A percentile compares a stretch with the other conserved stretches of the same genome.
Evolutionary conservation across 1,140 invertebrate genomes (phyloP).

Genomic region (Drosophila takahashii): DNA sequence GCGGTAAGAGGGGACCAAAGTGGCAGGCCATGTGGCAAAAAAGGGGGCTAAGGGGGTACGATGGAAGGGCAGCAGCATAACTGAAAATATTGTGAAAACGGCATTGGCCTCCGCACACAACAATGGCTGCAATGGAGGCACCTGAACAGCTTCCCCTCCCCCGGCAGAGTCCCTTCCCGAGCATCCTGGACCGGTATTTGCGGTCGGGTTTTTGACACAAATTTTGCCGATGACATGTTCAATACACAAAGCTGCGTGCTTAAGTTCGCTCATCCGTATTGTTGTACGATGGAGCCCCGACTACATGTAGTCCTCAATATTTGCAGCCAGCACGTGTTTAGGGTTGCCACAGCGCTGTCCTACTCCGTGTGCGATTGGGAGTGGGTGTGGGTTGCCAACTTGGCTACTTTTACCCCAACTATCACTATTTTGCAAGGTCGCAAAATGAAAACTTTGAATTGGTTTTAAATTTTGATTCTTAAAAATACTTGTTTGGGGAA

Average conservation of each 20-base stretch:
- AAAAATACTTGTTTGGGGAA: too few species aligned
- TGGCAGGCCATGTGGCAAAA: conserved; percentile 45
- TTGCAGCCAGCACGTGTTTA: conserved; percentile 70
- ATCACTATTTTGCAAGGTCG: too few species aligned
- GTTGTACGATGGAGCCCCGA: conserved; percentile 51
- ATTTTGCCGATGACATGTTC: conserved; percentile 79
- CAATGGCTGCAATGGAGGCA: conserved; percentile 46
- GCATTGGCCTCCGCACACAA: conserved; percentile 59
- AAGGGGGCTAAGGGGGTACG: background rate
- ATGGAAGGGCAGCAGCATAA: conserved; percentile 38
- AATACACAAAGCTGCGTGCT: conserved; percentile 80
- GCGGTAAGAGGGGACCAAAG: conserved; percentile 23
- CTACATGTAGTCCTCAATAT: conserved; percentile 50
- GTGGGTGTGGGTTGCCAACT: conserved; percentile 9
- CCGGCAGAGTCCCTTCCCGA: background rate
- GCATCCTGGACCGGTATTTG: conserved; percentile 44
- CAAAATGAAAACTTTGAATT: background rate
- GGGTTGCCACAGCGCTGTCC: conserved; percentile 37
- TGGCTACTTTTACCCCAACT: conserved; percentile 9
- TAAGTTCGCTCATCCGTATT: conserved; percentile 68
- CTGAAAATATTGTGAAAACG: conserved; percentile 74
- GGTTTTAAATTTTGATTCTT: background rate
- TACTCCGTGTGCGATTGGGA: background rate
- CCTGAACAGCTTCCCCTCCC: background rate
- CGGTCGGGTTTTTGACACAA: conserved; percentile 74